These are phyloP conservation scores for Amyelois transitella DNA, from an alignment of 1,140 invertebrate species.

Conservation along the genomic window DNA sequence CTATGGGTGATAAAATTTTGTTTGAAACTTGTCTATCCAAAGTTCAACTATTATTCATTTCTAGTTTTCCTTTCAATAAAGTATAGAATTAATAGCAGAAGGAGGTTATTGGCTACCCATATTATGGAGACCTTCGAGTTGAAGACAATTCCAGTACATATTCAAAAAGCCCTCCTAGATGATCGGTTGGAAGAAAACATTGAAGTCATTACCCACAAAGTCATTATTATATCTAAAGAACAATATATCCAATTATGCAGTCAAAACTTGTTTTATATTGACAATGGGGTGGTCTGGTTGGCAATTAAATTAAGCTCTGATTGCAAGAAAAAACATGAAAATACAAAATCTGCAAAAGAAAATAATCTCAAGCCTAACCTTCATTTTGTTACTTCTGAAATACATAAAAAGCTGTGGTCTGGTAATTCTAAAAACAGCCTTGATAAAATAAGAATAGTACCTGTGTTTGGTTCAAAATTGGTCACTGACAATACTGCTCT, in stretches of 20 bases:
- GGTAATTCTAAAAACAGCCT: slow-evolving; percentile 15
- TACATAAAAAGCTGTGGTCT: slow-evolving; percentile 52
- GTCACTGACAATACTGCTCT: slow-evolving; percentile 34
- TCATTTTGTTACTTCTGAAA: slow-evolving; percentile 49
- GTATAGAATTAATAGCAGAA: slow-evolving; percentile 45
- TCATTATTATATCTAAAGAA: slow-evolving; percentile 51
- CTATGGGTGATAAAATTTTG: slow-evolving; percentile 63
- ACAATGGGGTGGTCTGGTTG: slow-evolving; percentile 60
- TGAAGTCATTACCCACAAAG: slow-evolving; percentile 44
- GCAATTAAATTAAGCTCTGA: slow-evolving; percentile 41
- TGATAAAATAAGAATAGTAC: slow-evolving; percentile 48
- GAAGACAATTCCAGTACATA: slow-evolving; percentile 34
- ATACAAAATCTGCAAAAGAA: slow-evolving; percentile 20
- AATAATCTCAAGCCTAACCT: slow-evolving; percentile 35
- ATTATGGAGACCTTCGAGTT: slow-evolving; percentile 37
- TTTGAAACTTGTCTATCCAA: slow-evolving; percentile 61
- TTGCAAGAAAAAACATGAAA: slow-evolving; percentile 33
- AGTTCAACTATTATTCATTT: slow-evolving; percentile 54
- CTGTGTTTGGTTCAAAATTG: slow-evolving; percentile 49
- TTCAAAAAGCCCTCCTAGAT: slow-evolving; percentile 29
- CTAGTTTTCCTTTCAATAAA: slow-evolving; percentile 60
- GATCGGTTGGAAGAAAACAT: slow-evolving; percentile 37
- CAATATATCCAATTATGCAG: slow-evolving; percentile 47
- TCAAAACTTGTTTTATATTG: slow-evolving; percentile 61
- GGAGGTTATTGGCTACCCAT: slow-evolving; percentile 12